phyloP scores from a whole-genome alignment of 2,888 invertebrate species.

The Clostera curtula region DNA sequence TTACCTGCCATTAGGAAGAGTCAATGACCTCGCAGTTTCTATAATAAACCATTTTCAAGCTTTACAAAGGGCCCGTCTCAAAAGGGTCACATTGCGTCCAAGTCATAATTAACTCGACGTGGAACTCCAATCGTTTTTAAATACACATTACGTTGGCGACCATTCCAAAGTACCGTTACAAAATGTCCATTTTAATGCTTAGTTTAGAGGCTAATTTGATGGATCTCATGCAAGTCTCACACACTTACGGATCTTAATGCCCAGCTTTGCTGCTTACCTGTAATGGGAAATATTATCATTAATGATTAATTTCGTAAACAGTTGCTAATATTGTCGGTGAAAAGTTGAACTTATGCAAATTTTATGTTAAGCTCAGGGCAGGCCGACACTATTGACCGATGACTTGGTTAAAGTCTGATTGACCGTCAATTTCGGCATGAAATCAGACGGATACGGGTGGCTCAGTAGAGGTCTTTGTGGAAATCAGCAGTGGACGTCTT shows the following conservation, averaged over 20 bases:
- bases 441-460: no score
- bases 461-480: no score
- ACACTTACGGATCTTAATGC: constrained; percentile 8
- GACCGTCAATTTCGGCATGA: no score
- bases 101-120: constrained; percentile 62
- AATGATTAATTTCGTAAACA: no score
- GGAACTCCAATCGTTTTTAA: constrained; percentile 46
- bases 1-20: constrained; percentile 29
- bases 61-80: constrained; percentile 39
- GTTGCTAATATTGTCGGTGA: no score
- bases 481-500: no score
- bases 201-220: constrained; percentile 6
- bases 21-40: constrained; percentile 40
- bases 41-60: constrained; percentile 35
- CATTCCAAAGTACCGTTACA: constrained; percentile 21
- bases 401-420: no score
- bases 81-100: constrained; percentile 49
- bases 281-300: constrained; percentile 38
- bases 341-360: no score
- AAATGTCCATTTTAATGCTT: constrained; percentile 9
- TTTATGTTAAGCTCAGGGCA: no score
- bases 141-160: constrained; percentile 24
- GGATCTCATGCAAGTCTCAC: constrained; percentile 4
- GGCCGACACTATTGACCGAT: no score
- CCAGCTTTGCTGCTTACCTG: constrained; percentile 37